phyloP scores from a whole-genome alignment of 2,797 vertebrate species.

The Babyrousa celebensis region DNA sequence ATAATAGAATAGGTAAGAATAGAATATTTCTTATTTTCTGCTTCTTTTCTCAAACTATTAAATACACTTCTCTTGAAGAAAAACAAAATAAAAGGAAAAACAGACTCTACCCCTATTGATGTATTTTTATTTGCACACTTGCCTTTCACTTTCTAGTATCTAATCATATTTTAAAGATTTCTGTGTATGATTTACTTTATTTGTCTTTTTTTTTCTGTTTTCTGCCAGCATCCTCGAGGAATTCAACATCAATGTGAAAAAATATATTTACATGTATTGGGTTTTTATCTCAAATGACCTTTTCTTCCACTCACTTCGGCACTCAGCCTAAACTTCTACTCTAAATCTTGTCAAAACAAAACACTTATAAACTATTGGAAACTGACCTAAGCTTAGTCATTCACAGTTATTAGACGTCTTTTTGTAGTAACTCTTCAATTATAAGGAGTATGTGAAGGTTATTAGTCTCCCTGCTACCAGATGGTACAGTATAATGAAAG shows the following conservation, averaged over 20 bases:
- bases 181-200: not conserved
- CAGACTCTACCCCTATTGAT: not conserved
- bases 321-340: not conserved
- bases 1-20: not conserved
- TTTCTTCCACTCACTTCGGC: not conserved
- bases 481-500: not conserved
- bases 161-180: not conserved
- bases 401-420: not conserved
- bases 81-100: not conserved
- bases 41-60: not conserved
- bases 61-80: not conserved
- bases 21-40: not conserved
- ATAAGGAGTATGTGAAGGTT: not conserved
- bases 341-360: not conserved
- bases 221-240: not conserved
- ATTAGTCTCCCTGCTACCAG: not conserved
- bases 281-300: not conserved
- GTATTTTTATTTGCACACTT: not conserved
- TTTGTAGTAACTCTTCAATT: not conserved
- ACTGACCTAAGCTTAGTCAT: not conserved
- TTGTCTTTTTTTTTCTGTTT: not conserved
- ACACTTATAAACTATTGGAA: not conserved
- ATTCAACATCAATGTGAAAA: not conserved
- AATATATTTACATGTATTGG: not conserved
- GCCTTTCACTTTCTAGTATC: not conserved